These are phyloP conservation scores for Pycnonotus jocosus DNA, from an alignment of 2,113 vertebrate species.

Conservation along the genomic window DNA sequence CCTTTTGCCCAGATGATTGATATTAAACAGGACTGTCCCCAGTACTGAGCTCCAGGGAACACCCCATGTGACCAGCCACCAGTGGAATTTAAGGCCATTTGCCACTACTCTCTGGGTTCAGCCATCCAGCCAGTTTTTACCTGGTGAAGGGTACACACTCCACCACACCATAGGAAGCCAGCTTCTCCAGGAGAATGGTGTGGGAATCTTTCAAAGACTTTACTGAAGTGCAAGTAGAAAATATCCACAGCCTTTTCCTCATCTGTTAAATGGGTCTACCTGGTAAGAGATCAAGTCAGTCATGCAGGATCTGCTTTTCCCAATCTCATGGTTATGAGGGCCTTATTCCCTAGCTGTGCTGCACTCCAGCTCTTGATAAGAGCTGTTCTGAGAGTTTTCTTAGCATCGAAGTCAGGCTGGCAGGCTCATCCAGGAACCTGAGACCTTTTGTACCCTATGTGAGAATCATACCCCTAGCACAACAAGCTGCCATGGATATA, in stretches of 20 bases:
- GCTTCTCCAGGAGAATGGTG: not conserved
- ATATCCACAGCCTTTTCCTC: not conserved
- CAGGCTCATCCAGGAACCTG: not conserved
- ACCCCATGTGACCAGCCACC: fast-evolving
- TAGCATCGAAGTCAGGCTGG: not conserved
- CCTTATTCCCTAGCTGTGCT: not conserved
- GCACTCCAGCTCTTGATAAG: too few relatives aligned
- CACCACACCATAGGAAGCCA: not conserved
- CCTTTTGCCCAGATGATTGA: not conserved
- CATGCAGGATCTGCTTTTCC: not conserved
- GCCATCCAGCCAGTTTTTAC: not conserved
- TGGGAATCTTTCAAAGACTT: not conserved
- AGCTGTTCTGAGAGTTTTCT: not conserved
- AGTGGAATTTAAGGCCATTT: not conserved
- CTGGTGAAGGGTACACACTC: not conserved
- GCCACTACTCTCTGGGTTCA: not conserved
- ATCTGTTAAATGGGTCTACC: too few relatives aligned
- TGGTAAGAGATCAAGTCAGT: not conserved
- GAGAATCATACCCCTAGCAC: not conserved
- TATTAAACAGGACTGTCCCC: not conserved
- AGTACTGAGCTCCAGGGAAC: not conserved
- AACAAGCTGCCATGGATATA: not conserved
- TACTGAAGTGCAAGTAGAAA: not conserved
- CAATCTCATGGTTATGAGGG: not conserved
- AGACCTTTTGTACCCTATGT: not conserved